Percentiles rank a stretch among this genome's conserved stretches.
phyloP scores from a whole-genome alignment of 53 echinoderm and acorn worm species.

The Henricia sp. region DNA sequence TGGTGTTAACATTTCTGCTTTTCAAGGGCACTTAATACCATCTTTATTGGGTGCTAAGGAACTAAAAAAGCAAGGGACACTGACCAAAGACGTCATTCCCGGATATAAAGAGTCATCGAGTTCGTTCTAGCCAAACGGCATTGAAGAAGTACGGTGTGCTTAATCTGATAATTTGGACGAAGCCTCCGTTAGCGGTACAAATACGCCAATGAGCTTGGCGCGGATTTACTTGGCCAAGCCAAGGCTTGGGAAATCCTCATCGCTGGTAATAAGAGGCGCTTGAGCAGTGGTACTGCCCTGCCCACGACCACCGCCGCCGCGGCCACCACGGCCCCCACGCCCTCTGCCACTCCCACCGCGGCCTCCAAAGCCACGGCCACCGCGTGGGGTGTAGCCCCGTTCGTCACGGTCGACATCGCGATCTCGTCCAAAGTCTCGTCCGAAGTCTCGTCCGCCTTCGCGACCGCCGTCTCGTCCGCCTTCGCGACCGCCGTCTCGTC shows the following conservation, averaged over 20 bases:
- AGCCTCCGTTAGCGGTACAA: background rate
- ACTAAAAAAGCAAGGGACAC: conserved; percentile 4
- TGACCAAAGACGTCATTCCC: background rate
- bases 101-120: conserved; percentile 27
- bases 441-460: background rate
- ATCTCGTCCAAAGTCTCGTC: conserved; percentile 10
- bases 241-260: conserved; percentile 91
- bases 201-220: background rate
- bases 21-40: conserved; percentile 29
- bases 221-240: conserved; percentile 50
- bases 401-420: background rate
- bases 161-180: background rate
- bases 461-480: conserved; percentile 12
- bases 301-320: conserved; percentile 50
- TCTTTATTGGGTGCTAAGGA: conserved; percentile 44
- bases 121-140: conserved; percentile 22
- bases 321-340: conserved; percentile 2
- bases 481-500: conserved; percentile 19
- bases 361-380: conserved; percentile 43
- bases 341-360: conserved; percentile 37
- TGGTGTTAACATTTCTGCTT: background rate
- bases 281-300: conserved; percentile 32
- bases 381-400: background rate
- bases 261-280: conserved; percentile 75
- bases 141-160: conserved; percentile 15